Conservation (phyloP, 2,113 vertebrate genomes). For the Platichthys stellatus region DNA sequence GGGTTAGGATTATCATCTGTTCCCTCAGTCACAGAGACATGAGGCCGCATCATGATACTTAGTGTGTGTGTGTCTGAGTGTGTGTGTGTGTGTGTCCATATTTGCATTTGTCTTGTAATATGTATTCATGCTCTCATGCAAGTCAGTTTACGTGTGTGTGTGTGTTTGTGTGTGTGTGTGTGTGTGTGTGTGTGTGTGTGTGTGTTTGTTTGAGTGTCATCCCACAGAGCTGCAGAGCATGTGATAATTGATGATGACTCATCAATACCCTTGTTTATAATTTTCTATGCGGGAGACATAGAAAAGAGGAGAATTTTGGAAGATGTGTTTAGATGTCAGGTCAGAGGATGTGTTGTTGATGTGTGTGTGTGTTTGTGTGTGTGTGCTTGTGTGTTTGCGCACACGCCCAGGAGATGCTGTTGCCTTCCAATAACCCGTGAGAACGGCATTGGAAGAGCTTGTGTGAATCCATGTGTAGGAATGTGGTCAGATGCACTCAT, state of each 20-base stretch:
- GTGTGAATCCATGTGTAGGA: slow-evolving; percentile 12
- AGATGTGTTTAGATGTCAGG: slow-evolving; percentile 13
- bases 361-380: neutral
- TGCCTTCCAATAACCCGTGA: slow-evolving; percentile 22
- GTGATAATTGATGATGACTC: slow-evolving; percentile 66
- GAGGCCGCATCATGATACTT: slow-evolving; percentile 33
- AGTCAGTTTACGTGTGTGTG: slow-evolving; percentile 3
- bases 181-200: no score
- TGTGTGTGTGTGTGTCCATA: no score
- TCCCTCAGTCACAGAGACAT: slow-evolving; percentile 26
- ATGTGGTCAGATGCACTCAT: slow-evolving; percentile 11
- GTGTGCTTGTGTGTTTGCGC: neutral
- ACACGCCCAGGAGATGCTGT: neutral
- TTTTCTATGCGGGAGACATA: slow-evolving; percentile 34
- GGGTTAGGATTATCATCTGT: slow-evolving; percentile 31
- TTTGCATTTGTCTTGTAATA: neutral
- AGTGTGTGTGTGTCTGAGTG: no score
- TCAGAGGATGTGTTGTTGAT: slow-evolving; percentile 2
- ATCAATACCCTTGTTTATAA: slow-evolving; percentile 37
- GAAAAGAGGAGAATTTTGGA: slow-evolving; percentile 4
- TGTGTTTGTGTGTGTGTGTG: no score
- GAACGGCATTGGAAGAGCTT: neutral
- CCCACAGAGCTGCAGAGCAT: slow-evolving; percentile 41
- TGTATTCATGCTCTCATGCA: slow-evolving; percentile 12
- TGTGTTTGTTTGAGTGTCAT: slow-evolving; percentile 15